phyloP scores from a whole-genome alignment of 1,140 invertebrate genomes.

The Ips typographus region DNA sequence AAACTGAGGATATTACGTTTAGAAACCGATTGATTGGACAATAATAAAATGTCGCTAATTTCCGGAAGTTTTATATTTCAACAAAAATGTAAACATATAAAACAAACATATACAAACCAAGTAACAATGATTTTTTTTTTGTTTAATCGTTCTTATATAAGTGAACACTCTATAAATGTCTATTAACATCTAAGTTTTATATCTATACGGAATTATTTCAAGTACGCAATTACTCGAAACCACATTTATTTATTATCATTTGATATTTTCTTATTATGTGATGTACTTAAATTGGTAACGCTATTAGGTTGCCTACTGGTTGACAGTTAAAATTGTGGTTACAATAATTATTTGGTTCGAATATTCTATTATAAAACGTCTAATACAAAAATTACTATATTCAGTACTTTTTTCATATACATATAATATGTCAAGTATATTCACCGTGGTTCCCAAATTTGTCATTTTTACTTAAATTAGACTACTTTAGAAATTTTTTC shows the following conservation, averaged over 20 bases:
- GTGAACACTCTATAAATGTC: conserved; percentile 10
- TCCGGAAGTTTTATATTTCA: conserved; percentile 23
- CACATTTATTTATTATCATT: too few relatives aligned
- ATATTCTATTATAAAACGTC: conserved; percentile 40
- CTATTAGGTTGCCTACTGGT: background rate
- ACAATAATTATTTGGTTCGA: conserved; percentile 38
- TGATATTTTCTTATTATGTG: too few relatives aligned
- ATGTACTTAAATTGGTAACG: background rate
- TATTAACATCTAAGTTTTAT: conserved; percentile 22
- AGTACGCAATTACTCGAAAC: too few relatives aligned
- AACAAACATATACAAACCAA: conserved; percentile 17
- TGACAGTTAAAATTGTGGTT: background rate
- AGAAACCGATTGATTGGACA: conserved; percentile 33
- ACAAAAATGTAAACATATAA: conserved; percentile 36
- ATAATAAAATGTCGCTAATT: background rate
- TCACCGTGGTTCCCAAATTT: conserved; percentile 22
- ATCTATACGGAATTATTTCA: too few relatives aligned
- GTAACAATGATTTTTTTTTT: conserved; percentile 12
- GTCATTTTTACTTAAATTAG: background rate
- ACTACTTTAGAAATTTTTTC: background rate
- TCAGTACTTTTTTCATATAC: conserved; percentile 32
- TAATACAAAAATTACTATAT: conserved; percentile 44
- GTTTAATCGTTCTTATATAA: conserved; percentile 19
- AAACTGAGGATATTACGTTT: conserved; percentile 45
- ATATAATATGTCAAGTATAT: too few relatives aligned